Conservation (phyloP, 2,888 invertebrate species). For the Harpalus rubripes region DNA sequence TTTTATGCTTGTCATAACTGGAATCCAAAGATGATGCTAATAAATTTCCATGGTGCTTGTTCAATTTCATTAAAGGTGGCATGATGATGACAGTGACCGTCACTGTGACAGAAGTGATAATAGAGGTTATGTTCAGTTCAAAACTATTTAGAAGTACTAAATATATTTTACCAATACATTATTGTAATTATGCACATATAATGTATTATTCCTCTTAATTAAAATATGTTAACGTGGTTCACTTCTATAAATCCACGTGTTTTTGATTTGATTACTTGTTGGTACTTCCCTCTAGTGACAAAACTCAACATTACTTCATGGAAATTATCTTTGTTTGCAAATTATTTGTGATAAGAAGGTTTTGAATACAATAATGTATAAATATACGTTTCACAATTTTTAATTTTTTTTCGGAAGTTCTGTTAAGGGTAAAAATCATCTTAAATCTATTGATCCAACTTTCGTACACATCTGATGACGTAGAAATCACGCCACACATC, state of each 20-base stretch:
- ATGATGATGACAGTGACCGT: too few relatives aligned
- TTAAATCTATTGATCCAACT: conserved; percentile 62
- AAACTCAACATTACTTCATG: background rate
- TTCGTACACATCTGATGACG: conserved; percentile 68
- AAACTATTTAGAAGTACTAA: too few relatives aligned
- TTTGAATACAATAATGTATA: background rate
- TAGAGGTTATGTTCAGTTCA: too few relatives aligned
- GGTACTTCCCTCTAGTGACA: conserved; percentile 6
- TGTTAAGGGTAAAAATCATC: background rate
- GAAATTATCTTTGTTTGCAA: conserved; percentile 20
- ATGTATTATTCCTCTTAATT: too few relatives aligned
- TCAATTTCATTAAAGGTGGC: too few relatives aligned
- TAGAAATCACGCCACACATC: conserved; percentile 70
- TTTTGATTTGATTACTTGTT: background rate
- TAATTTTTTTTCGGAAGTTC: background rate
- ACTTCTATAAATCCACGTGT: too few relatives aligned
- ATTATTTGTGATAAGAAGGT: conserved; percentile 9
- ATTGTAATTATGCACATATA: too few relatives aligned
- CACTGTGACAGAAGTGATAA: too few relatives aligned
- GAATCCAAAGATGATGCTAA: background rate
- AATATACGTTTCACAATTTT: background rate
- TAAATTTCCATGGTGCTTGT: too few relatives aligned
- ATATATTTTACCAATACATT: too few relatives aligned
- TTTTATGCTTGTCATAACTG: background rate
- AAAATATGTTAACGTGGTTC: too few relatives aligned